These are phyloP conservation scores for Tuta absoluta DNA, from an alignment of 2,888 invertebrate genomes.

Conservation along the genomic window DNA sequence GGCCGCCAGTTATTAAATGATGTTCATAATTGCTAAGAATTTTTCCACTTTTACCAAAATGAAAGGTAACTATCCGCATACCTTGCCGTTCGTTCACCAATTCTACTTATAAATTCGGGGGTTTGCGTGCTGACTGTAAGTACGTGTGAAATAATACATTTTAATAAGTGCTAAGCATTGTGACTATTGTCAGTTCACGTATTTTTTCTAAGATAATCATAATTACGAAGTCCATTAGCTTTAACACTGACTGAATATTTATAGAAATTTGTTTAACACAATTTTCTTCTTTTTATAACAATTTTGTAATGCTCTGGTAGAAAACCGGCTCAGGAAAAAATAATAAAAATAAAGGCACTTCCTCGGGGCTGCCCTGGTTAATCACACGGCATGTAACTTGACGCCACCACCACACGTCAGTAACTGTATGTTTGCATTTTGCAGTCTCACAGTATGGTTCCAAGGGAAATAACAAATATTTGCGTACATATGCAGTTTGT, in stretches of 20 bases:
- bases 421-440: neutral
- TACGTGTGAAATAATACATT: neutral
- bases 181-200: neutral
- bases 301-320: too few relatives aligned
- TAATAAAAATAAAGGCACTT: too few relatives aligned
- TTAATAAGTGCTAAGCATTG: neutral
- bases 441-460: neutral
- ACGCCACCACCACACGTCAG: too few relatives aligned
- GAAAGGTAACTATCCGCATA: neutral
- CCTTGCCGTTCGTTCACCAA: neutral
- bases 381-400: too few relatives aligned
- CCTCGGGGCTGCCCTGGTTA: too few relatives aligned
- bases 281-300: too few relatives aligned
- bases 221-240: constrained; percentile 8
- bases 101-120: neutral
- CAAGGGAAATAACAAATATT: constrained; percentile 7
- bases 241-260: neutral
- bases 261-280: too few relatives aligned
- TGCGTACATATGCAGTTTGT: constrained; percentile 6
- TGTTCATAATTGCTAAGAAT: neutral
- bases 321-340: too few relatives aligned
- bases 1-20: too few relatives aligned
- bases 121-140: neutral
- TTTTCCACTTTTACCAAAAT: neutral
- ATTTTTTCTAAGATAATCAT: constrained; percentile 8